A percentile compares a stretch with the other conserved stretches of the same genome.
These are phyloP conservation scores for Zaprionus africanus DNA, from an alignment of 1,140 invertebrate species.

Conservation along the genomic window DNA sequence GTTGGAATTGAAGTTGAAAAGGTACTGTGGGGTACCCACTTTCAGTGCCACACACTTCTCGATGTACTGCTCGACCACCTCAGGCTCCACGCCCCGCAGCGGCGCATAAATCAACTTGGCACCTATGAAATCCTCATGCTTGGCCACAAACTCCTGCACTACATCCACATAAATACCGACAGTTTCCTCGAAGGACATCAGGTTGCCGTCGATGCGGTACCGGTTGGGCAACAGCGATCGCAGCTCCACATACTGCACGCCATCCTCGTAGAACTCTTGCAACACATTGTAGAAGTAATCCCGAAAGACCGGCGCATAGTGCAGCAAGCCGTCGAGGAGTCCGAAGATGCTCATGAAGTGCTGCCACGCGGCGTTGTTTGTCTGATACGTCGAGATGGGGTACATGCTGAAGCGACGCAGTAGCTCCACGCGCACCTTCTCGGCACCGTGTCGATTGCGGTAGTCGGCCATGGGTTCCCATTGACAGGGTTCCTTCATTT, in stretches of 20 bases:
- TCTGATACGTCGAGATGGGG: conserved; percentile 85
- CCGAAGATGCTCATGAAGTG: conserved; percentile 88
- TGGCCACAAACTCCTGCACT: conserved; percentile 85
- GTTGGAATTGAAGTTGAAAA: background rate
- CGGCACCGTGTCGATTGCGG: conserved; percentile 72
- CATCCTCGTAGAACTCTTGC: conserved; percentile 89
- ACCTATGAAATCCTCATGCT: conserved; percentile 89
- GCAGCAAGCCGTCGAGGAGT: conserved; percentile 87
- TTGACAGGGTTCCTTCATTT: conserved; percentile 67
- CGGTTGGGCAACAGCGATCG: conserved; percentile 85
- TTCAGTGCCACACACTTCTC: conserved; percentile 52
- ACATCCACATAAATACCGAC: conserved; percentile 86
- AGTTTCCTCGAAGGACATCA: conserved; percentile 85
- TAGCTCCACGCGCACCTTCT: conserved; percentile 42
- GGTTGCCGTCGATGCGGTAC: conserved; percentile 88
- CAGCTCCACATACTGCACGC: conserved; percentile 92
- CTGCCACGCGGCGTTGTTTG: conserved; percentile 88
- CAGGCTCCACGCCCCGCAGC: conserved; percentile 78
- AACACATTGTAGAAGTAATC: conserved; percentile 90
- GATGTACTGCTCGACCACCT: conserved; percentile 85
- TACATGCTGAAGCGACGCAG: conserved; percentile 61
- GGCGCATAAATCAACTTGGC: conserved; percentile 90
- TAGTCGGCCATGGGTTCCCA: conserved; percentile 87
- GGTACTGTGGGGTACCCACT: conserved; percentile 23
- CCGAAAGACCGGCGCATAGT: conserved; percentile 89